Evolutionary conservation across 1,140 invertebrate genomes (phyloP).

Genomic region (Hydropsyche tenuis): DNA sequence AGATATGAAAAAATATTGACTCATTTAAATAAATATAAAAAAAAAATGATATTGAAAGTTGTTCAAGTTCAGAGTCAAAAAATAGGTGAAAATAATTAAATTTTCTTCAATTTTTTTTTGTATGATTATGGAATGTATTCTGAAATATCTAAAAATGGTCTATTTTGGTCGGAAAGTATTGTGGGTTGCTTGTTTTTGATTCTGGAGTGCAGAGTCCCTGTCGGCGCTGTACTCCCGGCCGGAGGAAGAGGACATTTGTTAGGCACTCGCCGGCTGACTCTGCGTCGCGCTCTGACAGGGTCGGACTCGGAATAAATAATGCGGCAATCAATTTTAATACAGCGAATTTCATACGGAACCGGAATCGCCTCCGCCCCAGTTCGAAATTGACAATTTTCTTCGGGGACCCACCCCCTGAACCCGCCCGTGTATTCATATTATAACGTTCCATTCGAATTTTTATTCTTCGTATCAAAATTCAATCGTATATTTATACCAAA

Average conservation of each 20-base stretch:
- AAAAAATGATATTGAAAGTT: too few species aligned
- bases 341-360: slow-evolving; percentile 34
- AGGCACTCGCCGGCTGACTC: slow-evolving; percentile 43
- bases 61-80: too few species aligned
- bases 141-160: too few species aligned
- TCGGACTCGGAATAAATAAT: slow-evolving; percentile 39
- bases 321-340: slow-evolving; percentile 37
- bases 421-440: background rate
- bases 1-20: too few species aligned
- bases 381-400: slow-evolving; percentile 18
- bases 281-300: slow-evolving; percentile 31
- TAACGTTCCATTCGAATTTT: background rate
- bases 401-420: too few species aligned
- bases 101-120: too few species aligned
- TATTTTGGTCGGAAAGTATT: background rate
- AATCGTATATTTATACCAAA: too few species aligned
- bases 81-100: background rate
- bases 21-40: too few species aligned
- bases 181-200: background rate
- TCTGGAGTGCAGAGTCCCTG: background rate
- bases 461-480: too few species aligned
- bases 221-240: slow-evolving; percentile 28
- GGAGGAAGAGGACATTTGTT: slow-evolving; percentile 50
- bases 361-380: slow-evolving; percentile 4
- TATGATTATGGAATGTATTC: too few species aligned